Evolutionary conservation across 1,140 invertebrate genomes (phyloP).

Genomic region (Heliconius congener): DNA sequence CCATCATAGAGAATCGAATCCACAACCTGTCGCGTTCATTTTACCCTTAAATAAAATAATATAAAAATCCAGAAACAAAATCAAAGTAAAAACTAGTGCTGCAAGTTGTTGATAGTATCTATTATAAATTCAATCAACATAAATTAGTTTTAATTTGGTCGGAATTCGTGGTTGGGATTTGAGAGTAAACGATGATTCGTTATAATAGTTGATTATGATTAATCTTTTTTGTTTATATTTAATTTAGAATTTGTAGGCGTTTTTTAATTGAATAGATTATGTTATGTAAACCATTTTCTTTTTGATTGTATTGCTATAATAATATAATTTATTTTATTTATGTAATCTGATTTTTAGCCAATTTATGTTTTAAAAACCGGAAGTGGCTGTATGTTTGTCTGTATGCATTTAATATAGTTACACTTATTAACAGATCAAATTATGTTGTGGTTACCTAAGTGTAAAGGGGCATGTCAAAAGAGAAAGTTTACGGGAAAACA

Average conservation of each 20-base stretch:
- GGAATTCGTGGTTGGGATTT: constrained; percentile 55
- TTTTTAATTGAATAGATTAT: constrained; percentile 47
- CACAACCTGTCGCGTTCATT: too few species aligned
- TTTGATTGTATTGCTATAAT: constrained; percentile 15
- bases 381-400: neutral
- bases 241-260: constrained; percentile 40
- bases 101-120: constrained; percentile 64
- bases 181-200: constrained; percentile 59
- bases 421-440: too few species aligned
- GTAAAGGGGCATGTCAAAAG: too few species aligned
- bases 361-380: neutral
- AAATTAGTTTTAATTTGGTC: constrained; percentile 76
- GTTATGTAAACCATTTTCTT: constrained; percentile 24
- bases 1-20: too few species aligned
- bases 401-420: too few species aligned
- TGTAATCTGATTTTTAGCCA: neutral
- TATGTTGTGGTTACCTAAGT: too few species aligned
- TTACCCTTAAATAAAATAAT: neutral
- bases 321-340: neutral
- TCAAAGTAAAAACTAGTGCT: neutral
- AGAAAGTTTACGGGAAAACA: too few species aligned
- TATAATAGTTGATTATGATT: constrained; percentile 60
- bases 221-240: constrained; percentile 63
- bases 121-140: constrained; percentile 78
- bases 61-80: neutral